Base-by-base conservation (phyloP, 2,888 invertebrate species). In the Nomada ruficornis region DNA sequence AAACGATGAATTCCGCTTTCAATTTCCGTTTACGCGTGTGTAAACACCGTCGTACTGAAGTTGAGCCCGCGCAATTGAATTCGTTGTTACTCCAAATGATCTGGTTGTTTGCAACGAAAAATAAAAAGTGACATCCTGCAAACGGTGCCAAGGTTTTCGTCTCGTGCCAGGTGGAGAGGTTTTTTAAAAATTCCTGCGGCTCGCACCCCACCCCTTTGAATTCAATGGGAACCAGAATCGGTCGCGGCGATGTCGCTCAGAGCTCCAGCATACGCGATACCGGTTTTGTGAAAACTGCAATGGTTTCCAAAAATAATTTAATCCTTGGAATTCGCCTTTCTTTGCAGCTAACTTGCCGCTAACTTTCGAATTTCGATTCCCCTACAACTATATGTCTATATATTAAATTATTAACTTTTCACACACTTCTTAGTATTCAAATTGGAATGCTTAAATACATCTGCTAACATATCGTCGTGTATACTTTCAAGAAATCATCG, bases 91-190 rank as follows among this genome's bases (percentile, higher is more conserved):
- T 47, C 15, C 47, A 10, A 47, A 13, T 36, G 36, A 47, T 47
- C 47, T 1, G 47, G 57, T 54, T 20, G 20, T 10, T 54, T 9
- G 20, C 5, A 0, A 20, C 0, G n/a, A 20, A 10, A 20, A 54
- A 54, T 20, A 7, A 55, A 67, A 65, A 54, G 18, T 55, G 60
- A 20, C 50, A 26, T 65, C 54, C 20, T 36, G 47, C 55, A 77
- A 80, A 60, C 23, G 65, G 80, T 5, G 77, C 50, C 70, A 77
- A 77, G 77, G 80, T 54, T 77, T 26, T 9, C 50, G 68, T 59
- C 47, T 2, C 50, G 0, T 42, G 2, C n/a, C 44, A 29, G 44
- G 18, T 23, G 47, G 55, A 68, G 52, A 59, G 36, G 47, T 36
- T 63, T 36, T 36, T 36, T 68, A 62, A 74, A 74, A 74, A 65